phyloP scores from a whole-genome alignment of 2,113 vertebrate species.

The Silurus meridionalis region DNA sequence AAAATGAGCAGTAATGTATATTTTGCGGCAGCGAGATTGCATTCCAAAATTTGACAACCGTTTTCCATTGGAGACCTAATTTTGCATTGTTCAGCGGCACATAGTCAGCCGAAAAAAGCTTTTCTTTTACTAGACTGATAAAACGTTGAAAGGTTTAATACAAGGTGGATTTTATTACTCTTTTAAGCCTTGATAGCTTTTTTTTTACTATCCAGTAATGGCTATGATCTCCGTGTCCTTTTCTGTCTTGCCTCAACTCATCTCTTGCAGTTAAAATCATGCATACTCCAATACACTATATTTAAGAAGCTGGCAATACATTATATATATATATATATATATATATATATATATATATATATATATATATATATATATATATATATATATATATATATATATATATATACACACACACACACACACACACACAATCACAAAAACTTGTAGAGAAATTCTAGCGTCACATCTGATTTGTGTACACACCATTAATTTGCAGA shows the following conservation, averaged over 20 bases:
- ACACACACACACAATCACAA: too few species aligned
- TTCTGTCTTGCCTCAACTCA: neutral
- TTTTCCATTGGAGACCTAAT: constrained; percentile 25
- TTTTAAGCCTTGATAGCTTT: neutral
- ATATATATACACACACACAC: neutral
- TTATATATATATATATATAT: neutral
- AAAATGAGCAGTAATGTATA: constrained; percentile 26
- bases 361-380: too few species aligned
- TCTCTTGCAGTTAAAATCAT: neutral
- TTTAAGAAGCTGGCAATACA: neutral
- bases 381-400: neutral
- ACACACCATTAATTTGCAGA: neutral
- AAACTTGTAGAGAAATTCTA: neutral
- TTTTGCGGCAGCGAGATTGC: constrained; percentile 35
- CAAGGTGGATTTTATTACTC: constrained; percentile 24
- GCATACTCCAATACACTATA: neutral
- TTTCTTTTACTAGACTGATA: constrained; percentile 25
- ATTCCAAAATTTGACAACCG: constrained; percentile 25
- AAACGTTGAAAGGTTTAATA: constrained; percentile 31
- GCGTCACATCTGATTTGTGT: neutral
- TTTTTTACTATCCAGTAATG: neutral
- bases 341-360: too few species aligned
- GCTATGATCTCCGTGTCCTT: constrained; percentile 17
- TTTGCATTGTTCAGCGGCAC: constrained; percentile 19
- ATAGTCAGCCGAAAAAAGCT: constrained; percentile 12